phyloP scores from a whole-genome alignment of 2,113 vertebrate genomes.

The Pachyramphus minor region DNA sequence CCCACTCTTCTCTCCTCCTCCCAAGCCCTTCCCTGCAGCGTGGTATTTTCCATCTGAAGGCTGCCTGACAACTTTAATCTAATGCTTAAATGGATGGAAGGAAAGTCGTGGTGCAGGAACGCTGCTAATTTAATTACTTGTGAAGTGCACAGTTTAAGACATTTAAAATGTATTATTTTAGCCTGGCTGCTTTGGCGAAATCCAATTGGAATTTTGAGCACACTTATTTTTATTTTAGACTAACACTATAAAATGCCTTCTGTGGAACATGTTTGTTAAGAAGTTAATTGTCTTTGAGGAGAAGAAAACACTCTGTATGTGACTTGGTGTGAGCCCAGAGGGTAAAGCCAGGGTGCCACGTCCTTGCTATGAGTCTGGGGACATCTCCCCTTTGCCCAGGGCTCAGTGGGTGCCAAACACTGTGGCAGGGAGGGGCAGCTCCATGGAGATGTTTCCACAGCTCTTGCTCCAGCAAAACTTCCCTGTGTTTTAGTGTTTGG shows the following conservation, averaged over 20 bases:
- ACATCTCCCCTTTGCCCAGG: neutral
- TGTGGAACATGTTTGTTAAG: neutral
- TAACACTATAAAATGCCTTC: neutral
- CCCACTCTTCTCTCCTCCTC: neutral
- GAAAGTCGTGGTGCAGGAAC: neutral
- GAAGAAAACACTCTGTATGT: neutral
- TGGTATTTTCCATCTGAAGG: neutral
- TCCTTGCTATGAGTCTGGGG: neutral
- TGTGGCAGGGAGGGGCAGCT: fast-evolving
- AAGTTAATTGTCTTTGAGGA: neutral
- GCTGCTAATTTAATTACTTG: constrained; percentile 19
- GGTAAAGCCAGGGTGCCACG: neutral
- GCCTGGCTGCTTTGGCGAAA: neutral
- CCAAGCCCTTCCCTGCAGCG: fast-evolving
- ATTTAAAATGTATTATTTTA: constrained; percentile 16
- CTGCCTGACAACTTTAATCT: neutral
- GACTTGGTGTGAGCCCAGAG: neutral
- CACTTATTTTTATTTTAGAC: neutral
- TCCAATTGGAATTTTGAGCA: neutral
- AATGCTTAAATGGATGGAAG: constrained; percentile 4
- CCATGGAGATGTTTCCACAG: fast-evolving
- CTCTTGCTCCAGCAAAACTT: neutral
- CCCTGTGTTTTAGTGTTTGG: fast-evolving
- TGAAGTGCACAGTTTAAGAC: neutral
- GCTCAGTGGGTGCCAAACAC: too few species aligned